Evolutionary conservation across 2,113 vertebrate species (phyloP).

Genomic region (Propithecus coquereli): DNA sequence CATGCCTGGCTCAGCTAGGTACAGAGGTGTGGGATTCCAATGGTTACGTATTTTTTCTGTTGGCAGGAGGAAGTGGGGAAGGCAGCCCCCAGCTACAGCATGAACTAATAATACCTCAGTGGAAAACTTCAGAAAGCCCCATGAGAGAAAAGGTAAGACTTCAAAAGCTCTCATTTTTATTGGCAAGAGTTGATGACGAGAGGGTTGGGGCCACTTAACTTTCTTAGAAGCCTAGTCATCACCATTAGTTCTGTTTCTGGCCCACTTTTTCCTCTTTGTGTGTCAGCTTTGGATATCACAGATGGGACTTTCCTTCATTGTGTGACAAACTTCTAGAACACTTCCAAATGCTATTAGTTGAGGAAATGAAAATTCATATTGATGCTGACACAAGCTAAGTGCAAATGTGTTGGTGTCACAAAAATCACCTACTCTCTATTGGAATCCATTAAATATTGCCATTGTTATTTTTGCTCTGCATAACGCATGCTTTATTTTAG

Average conservation of each 20-base stretch:
- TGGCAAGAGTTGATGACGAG: not conserved
- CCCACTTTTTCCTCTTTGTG: not conserved
- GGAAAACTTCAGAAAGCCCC: conserved; percentile 80
- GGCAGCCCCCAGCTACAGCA: conserved; percentile 71
- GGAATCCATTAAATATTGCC: not conserved
- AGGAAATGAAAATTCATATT: conserved; percentile 43
- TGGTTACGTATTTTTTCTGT: conserved; percentile 33
- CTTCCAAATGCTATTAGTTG: not conserved
- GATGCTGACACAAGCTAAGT: conserved; percentile 2
- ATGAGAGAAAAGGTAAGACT: conserved; percentile 75
- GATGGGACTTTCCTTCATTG: not conserved
- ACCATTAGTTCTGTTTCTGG: not conserved
- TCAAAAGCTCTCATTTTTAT: not conserved
- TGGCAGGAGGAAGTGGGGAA: conserved; percentile 63
- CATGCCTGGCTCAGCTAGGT: not conserved
- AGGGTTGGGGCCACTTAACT: not conserved
- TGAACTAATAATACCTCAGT: conserved; percentile 87
- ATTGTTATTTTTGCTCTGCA: not conserved
- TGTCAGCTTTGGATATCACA: not conserved
- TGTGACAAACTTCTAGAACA: not conserved
- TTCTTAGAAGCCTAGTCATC: not conserved
- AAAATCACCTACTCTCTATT: not conserved
- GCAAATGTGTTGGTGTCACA: not conserved
- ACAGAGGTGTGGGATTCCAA: not conserved
- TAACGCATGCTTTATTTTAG: not conserved